Conservation (phyloP, 2,797 vertebrate species). For the Eupleurogrammus muticus region DNA sequence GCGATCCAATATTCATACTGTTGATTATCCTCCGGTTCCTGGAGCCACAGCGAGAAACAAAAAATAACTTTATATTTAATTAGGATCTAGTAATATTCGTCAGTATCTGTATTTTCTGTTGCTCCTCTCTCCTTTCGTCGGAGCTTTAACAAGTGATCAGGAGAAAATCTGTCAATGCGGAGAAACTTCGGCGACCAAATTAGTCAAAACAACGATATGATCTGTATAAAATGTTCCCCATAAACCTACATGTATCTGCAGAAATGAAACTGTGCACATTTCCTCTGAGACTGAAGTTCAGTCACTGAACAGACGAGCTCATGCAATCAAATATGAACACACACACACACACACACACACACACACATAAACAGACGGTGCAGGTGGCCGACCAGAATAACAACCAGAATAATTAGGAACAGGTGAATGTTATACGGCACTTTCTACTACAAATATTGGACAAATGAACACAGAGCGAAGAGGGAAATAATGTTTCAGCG, state of each 20-base stretch:
- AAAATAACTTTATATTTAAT: too few relatives aligned
- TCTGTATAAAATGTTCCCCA: too few relatives aligned
- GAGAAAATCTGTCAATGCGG: not conserved
- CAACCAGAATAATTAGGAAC: slow-evolving; percentile 82
- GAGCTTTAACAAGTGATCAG: not conserved
- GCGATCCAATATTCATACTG: not conserved
- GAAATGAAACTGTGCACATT: too few relatives aligned
- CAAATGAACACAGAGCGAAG: slow-evolving; percentile 39
- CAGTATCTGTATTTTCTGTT: slow-evolving; percentile 14
- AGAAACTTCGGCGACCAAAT: too few relatives aligned
- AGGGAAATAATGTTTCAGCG: slow-evolving; percentile 66
- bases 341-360: slow-evolving; percentile 10
- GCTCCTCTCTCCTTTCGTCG: slow-evolving; percentile 16
- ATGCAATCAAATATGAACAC: slow-evolving; percentile 47
- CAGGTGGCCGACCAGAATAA: slow-evolving; percentile 61
- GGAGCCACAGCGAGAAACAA: not conserved
- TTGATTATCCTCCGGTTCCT: not conserved
- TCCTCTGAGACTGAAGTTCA: not conserved
- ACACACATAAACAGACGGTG: slow-evolving; percentile 5
- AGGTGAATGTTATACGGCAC: slow-evolving; percentile 74
- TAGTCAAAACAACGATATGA: too few relatives aligned
- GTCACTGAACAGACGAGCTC: slow-evolving; percentile 17
- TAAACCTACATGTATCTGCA: too few relatives aligned
- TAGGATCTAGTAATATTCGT: too few relatives aligned
- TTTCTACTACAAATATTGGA: slow-evolving; percentile 61